Evolutionary conservation across 2,113 vertebrate species (phyloP).

Genomic region (Coryphaenoides rupestris): DNA sequence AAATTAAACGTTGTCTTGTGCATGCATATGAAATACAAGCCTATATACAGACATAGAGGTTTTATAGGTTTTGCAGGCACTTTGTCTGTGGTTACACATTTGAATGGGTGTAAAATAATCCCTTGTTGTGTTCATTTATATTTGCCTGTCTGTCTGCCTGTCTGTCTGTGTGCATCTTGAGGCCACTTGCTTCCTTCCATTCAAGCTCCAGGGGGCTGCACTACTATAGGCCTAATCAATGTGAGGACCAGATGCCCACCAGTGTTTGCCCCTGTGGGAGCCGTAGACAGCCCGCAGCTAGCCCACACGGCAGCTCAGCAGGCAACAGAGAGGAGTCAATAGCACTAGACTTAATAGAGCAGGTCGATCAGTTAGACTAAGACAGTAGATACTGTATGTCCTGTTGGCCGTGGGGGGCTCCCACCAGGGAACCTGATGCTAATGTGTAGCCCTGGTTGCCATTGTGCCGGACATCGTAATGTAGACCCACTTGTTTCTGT

Average conservation of each 20-base stretch:
- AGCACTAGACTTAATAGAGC: slow-evolving; percentile 48
- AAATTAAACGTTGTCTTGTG: too few relatives aligned
- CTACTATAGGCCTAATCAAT: slow-evolving; percentile 10
- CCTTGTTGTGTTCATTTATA: too few relatives aligned
- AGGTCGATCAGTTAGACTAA: slow-evolving; percentile 40
- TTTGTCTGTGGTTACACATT: too few relatives aligned
- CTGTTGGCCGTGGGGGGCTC: slow-evolving; percentile 9
- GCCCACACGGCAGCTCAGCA: neutral
- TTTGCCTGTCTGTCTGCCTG: too few relatives aligned
- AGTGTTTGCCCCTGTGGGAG: slow-evolving; percentile 17
- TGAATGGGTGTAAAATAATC: too few relatives aligned
- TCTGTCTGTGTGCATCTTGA: too few relatives aligned
- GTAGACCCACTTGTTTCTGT: slow-evolving; percentile 22
- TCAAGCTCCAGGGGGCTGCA: slow-evolving; percentile 22
- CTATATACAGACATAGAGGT: too few relatives aligned
- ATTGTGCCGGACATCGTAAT: slow-evolving; percentile 22
- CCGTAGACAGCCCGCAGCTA: slow-evolving; percentile 19
- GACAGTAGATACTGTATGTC: slow-evolving; percentile 27
- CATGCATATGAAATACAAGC: too few relatives aligned
- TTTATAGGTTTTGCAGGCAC: too few relatives aligned
- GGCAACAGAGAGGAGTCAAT: slow-evolving; percentile 39
- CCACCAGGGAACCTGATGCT: slow-evolving; percentile 30
- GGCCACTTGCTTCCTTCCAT: slow-evolving; percentile 13
- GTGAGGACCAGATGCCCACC: slow-evolving; percentile 42
- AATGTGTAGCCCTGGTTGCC: slow-evolving; percentile 22